Evolutionary conservation across 2,888 invertebrate genomes (phyloP), one percentile per base, ranked within the genome.

Genomic region (Protonemura montana): DNA sequence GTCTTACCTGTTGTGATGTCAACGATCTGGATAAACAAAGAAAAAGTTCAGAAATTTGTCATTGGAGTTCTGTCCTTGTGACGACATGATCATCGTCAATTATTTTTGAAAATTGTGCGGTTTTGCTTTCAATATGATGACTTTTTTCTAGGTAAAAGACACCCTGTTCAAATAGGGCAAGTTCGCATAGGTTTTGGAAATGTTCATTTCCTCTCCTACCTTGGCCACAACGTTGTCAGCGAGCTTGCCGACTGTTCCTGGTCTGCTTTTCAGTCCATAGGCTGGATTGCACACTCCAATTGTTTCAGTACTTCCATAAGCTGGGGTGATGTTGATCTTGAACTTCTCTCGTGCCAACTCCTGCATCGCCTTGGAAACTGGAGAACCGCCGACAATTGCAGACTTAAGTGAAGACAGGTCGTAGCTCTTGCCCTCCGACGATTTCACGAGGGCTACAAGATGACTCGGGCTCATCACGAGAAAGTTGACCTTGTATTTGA

Each of bases 201-300:
- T n/a, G n/a, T n/a, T n/a, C n/a, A n/a, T n/a, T n/a, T 27, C 27
- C 78, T 0, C 3, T 30, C 30, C 29, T 81, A 81, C 81, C 81
- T 81, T 81, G 81, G 28, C 81, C 2, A 81, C 30, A 28, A 81
- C 81, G 81, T 81, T 81, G 29, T 29, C 30, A 7, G 94, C 93
- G 3, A 96, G 92, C 26, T 92, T 92, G 13, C 96, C 96, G 87
- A 94, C 95, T 81, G 95, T 95, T 21, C 95, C 95, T 0, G 93
- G 91, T 90, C 94, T 94, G 82, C 89, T 89, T 27, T 88, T 89
- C 13, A 76, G 86, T 13, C 26, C 13, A 25, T 85, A 80, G 25
- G 86, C n/a, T 82, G 87, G 86, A 86, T 86, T 87, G 30, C 26
- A 81, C 29, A 81, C 81, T 13, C 81, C 81, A 13, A 81, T 7